A percentile compares a stretch with the other conserved stretches of the same genome.
These are phyloP conservation scores for Siniperca undulata DNA, from an alignment of 2,797 vertebrate species.

Conservation along the genomic window DNA sequence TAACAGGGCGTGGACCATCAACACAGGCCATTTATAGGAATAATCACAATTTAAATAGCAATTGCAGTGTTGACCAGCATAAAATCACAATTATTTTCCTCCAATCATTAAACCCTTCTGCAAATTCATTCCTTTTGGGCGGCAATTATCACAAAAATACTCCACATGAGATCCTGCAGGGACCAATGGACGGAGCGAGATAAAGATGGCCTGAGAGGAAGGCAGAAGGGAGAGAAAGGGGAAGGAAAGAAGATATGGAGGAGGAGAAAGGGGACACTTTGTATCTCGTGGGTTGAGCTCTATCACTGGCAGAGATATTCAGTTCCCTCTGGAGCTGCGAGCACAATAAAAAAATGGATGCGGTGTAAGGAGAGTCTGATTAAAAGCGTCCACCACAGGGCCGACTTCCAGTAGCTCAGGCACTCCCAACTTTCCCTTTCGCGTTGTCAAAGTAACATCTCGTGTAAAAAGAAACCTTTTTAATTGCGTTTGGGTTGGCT, in stretches of 20 bases:
- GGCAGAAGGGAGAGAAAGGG: not conserved
- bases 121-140: too few relatives aligned
- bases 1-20: not conserved
- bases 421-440: not conserved
- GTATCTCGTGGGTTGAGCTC: not conserved
- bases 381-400: slow-evolving; percentile 31
- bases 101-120: not conserved
- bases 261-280: not conserved
- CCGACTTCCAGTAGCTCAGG: not conserved
- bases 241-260: not conserved
- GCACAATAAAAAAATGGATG: slow-evolving; percentile 19
- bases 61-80: not conserved
- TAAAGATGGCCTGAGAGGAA: too few relatives aligned
- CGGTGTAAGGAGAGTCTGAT: slow-evolving; percentile 5
- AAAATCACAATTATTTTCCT: too few relatives aligned
- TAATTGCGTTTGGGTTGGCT: not conserved
- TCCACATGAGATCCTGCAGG: not conserved
- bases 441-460: not conserved
- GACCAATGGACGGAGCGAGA: not conserved
- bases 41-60: not conserved
- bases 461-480: not conserved
- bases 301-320: not conserved
- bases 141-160: not conserved
- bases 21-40: not conserved
- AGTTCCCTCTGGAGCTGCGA: not conserved